Evolutionary conservation across 2,797 vertebrate species (phyloP), one percentile per base, ranked within the genome.

Genomic region (Ctenosaura bakeri): DNA sequence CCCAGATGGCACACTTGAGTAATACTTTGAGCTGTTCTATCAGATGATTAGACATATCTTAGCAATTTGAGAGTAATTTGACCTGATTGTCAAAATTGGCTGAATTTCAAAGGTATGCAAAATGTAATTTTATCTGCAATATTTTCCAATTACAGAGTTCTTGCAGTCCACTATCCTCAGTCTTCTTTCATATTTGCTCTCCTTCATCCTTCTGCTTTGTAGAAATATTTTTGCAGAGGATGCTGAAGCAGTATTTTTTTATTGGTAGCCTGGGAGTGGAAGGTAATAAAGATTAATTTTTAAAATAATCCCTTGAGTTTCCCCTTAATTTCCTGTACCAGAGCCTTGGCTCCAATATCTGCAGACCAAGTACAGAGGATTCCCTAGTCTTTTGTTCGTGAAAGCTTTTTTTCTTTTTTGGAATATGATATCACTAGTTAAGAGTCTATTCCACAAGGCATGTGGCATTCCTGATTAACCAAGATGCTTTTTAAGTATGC

Each of bases 281-380:
- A 86, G 90, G 95, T 95, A 95, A 93, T 97, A 96, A 97, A 96
- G 94, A 94, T 96, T 94, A 95, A 95, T 96, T 97, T 97, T 95
- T 96, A 38, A 95, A 97, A 96, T 93, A 97, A 96, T 96, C 95
- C 93, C 92, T 91, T 93, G 91, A 92, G 93, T 96, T 96, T 96
- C 95, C 93, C 95, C 97, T 95, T 95, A 69, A 96, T 96, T 96
- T 96, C 94, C 93, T 95, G 89, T 88, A 90, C 92, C 89, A 94
- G 93, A 14, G 92, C 88, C 89, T 94, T 94, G 95, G 93, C 93
- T 94, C 95, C 94, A 92, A 94, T 95, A 95, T 96, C 93, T 93
- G 86, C 89, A 90, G 88, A 83, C 0, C 0, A 84, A 91, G 86
- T 92, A 88, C 50, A 80, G 84, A 73, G 80, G 38, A 56, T 1